Evolutionary conservation across 2,797 vertebrate genomes (phyloP).

Genomic region (Chaetodon trifasciatus): DNA sequence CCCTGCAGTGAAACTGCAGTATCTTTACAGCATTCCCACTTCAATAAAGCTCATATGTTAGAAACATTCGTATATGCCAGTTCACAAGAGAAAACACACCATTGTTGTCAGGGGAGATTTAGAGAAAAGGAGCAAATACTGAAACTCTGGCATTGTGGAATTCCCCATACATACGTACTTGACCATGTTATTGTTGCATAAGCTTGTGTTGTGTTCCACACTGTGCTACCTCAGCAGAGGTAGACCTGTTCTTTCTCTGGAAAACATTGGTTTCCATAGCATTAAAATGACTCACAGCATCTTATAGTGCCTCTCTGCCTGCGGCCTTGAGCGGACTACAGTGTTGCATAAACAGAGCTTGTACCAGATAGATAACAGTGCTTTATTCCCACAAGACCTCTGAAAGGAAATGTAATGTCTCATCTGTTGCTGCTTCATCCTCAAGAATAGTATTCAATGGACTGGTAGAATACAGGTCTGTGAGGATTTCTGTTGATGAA

Average conservation of each 20-base stretch:
- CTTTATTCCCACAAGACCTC: conserved; percentile 10
- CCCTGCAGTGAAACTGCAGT: not conserved
- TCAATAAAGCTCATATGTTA: not conserved
- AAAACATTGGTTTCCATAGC: conserved; percentile 45
- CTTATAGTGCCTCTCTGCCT: conserved; percentile 19
- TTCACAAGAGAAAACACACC: not conserved
- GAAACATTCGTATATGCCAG: too few species aligned
- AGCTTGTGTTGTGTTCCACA: conserved; percentile 17
- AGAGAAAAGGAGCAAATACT: not conserved
- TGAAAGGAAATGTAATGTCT: conserved; percentile 22
- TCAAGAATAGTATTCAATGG: not conserved
- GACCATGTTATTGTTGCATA: conserved; percentile 26
- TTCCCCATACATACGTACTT: not conserved
- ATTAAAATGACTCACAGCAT: conserved; percentile 43
- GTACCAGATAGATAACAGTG: conserved; percentile 7
- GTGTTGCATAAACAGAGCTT: conserved; percentile 13
- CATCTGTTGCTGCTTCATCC: not conserved
- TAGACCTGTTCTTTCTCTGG: conserved; percentile 19
- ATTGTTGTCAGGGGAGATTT: not conserved
- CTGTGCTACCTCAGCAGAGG: conserved; percentile 9
- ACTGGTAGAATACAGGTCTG: not conserved
- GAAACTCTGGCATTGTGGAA: not conserved
- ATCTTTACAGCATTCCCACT: not conserved
- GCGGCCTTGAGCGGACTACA: conserved; percentile 28
- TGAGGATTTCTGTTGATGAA: not conserved